Evolutionary conservation across 1,140 invertebrate species (phyloP), one percentile per base, ranked within the genome.

Genomic region (Leptonema lineaticorne): DNA sequence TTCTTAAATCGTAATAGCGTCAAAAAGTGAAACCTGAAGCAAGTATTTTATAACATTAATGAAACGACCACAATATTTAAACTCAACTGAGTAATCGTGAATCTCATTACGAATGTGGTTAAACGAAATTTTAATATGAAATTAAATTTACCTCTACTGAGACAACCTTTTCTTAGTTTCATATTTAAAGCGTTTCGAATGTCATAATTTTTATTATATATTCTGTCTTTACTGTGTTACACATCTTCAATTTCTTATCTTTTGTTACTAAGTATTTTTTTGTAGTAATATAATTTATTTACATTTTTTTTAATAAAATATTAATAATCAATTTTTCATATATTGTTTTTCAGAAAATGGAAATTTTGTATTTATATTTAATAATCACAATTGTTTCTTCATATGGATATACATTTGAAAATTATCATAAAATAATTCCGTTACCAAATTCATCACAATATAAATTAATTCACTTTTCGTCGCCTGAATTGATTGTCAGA

Each of bases 81-180:
- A 26, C 8, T 18, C 11, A 26, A 53, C 29, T 50, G 11, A 14
- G 62, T 22, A 64, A 50, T 64, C 41, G 9, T 29, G 41, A 9
- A 64, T 18, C 45, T 64, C 45, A 46, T 64, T 27, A 50, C 22
- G 28, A 16, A 29, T 66, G 64, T 46, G 64, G 64, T 66, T 66
- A 37, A 7, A 56, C n/a, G 4, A 50, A 66, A 66, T 66, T 66
- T 57, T 28, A 57, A 41, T 56, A 24, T 59, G n/a, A 57, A 24
- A 65, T 56, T 46, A 56, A 27, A 27, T 22, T 26, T 33, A 20
- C 9, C 22, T 48, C 46, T 11, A 41, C 2, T 8, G 24, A 53
- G n/a, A 24, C 27, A 20, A 1, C 50, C n/a, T 53, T 22, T 53
- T 53, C 20, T 53, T 53, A 45, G 14, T 45, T 45, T 4, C 14